Evolutionary conservation across 2,797 vertebrate genomes (phyloP), one percentile per base, ranked within the genome.

Genomic region (Peromyscus eremicus): DNA sequence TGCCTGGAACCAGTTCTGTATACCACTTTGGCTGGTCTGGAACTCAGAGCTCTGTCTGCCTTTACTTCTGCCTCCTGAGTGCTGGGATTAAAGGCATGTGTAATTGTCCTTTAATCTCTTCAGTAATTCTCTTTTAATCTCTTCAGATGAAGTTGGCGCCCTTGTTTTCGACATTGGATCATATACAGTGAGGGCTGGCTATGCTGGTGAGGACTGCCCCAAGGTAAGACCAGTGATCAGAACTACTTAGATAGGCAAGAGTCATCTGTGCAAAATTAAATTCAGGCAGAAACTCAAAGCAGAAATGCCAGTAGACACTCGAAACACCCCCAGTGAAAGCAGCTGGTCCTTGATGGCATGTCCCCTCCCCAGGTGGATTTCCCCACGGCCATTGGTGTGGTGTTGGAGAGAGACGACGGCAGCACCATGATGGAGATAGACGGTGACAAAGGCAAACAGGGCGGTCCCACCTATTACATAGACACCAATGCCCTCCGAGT

Each of bases 141-240:
- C 96, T 98, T 80, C 98, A 99, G 99, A 99, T 99, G 99, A 99
- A 98, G 99, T 99, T 80, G 99, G 99, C 89, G 99, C 99, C 66
- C 98, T 99, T 98, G 99, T 99, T 96, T 99, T 99, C 95, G 99
- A 99, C 98, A 99, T 99, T 79, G 99, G 99, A 94, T 99, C 99
- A 0, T 99, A 99, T 96, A 99, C 99, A 1, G 99, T 99, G 88
- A 99, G 99, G 98, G 99, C 99, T 96, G 99, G 99, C 95, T 99
- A 99, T 96, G 99, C 99, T 40, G 99, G 99, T 82, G 99, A 99
- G 98, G 99, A 99, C 98, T 99, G 99, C 98, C 99, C 99, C 81
- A 99, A 99, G 99, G 99, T 99, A 99, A 98, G 98, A 82, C 60
- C 46, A 32, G 76, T 3, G 6, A 25, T 64, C 81, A 52, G 12